Evolutionary conservation across 2,797 vertebrate species (phyloP).

Genomic region (Pteropus rufus): DNA sequence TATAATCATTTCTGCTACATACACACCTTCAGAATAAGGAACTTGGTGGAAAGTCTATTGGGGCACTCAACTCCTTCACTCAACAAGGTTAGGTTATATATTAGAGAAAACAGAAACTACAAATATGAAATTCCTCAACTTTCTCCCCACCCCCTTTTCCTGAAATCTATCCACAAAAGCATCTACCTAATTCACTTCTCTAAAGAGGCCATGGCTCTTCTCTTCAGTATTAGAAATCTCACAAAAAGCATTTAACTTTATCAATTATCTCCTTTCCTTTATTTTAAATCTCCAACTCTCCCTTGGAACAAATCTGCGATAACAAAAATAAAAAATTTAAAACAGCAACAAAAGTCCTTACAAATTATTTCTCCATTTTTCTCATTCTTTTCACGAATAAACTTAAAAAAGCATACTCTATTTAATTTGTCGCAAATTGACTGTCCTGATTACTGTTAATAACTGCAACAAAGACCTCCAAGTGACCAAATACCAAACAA

Average conservation of each 20-base stretch:
- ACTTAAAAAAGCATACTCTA: not conserved
- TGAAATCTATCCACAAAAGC: not conserved
- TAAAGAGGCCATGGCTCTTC: not conserved
- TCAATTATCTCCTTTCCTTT: not conserved
- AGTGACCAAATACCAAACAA: not conserved
- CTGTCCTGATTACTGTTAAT: not conserved
- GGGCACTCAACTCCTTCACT: not conserved
- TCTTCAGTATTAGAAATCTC: not conserved
- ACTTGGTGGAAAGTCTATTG: not conserved
- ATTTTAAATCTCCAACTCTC: not conserved
- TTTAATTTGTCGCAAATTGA: not conserved
- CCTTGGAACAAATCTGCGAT: not conserved
- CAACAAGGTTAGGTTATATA: not conserved
- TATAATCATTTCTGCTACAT: not conserved
- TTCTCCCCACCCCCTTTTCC: not conserved
- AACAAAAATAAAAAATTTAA: not conserved
- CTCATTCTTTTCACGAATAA: slow-evolving; percentile 4
- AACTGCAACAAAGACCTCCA: not conserved
- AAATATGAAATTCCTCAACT: slow-evolving; percentile 25
- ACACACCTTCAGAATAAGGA: not conserved
- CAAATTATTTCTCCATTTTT: not conserved
- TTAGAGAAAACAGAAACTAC: not conserved
- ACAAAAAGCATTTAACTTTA: not conserved
- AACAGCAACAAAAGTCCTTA: not conserved
- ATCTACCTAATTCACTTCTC: not conserved